Evolutionary conservation across 2,888 invertebrate species (phyloP), one percentile per base, ranked within the genome.

Genomic region (Caenorhabditis angaria): DNA sequence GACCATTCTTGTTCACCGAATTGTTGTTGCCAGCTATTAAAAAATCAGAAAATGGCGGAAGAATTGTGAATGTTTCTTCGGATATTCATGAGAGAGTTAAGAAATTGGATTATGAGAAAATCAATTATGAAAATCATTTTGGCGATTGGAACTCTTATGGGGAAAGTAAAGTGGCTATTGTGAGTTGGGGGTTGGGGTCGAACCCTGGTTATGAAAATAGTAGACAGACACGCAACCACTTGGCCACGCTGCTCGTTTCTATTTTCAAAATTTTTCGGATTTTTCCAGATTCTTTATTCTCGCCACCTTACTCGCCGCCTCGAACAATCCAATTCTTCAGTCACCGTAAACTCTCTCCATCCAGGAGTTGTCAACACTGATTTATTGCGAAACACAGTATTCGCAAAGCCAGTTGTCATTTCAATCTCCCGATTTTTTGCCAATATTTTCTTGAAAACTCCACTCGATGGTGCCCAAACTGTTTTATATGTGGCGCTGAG

Each of bases 51-150:
- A 92, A 91, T 24, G 14, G 88, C 88, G 90, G 78, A 1, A 51
- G 95, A 84, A 91, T 96, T 59, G 91, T 96, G 0, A 95, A 94
- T 89, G 93, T 95, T 0, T 92, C 94, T 10, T 80, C 80, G 8
- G 35, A 61, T 22, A 41, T 78, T 48, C 67, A 78, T 55, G 58
- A 59, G 1, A 65, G 75, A 29, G 74, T 77, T 8, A 78, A 72
- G 29, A 62, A 61, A 54, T 80, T 84, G 28, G 78, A 82, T 51
- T 27, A 78, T 41, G 76, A 80, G 18, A 70, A 67, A 54, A 76
- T 84, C 14, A 80, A 85, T 64, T 70, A 78, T 12, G 82, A 84
- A 73, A 77, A 80, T 61, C 54, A 71, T 24, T 86, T 76, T 65
- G 80, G 80, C 54, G 68, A 80, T 24, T 57, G 80, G 61, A 70